A percentile compares a stretch with the other conserved stretches of the same genome.
phyloP scores from a whole-genome alignment of 2,797 vertebrate genomes.

The Falco berigora region DNA sequence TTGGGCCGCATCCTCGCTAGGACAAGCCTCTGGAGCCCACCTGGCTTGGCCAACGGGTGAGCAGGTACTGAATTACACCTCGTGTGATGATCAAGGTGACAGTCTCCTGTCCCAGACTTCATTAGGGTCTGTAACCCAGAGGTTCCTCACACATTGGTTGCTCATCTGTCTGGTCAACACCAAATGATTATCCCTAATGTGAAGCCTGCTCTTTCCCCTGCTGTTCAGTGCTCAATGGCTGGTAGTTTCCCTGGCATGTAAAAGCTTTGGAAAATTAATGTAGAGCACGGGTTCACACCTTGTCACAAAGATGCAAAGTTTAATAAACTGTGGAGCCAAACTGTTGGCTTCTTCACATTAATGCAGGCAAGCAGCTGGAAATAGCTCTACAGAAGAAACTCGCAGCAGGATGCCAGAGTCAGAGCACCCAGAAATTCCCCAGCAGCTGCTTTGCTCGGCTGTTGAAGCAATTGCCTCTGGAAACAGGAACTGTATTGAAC shows the following conservation, averaged over 20 bases:
- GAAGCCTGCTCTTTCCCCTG: background rate
- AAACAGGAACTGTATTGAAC: background rate
- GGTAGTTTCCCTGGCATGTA: conserved; percentile 12
- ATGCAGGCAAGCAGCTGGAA: conserved; percentile 1
- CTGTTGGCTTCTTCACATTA: background rate
- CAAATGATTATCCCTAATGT: background rate
- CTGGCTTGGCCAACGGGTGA: background rate
- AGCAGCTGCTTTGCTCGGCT: conserved; percentile 19
- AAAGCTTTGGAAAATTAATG: conserved; percentile 17
- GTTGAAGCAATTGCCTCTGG: background rate
- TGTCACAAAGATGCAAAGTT: conserved; percentile 15
- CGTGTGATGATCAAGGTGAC: background rate
- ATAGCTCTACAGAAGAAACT: background rate
- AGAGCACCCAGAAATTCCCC: conserved; percentile 1
- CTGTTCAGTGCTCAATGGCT: background rate
- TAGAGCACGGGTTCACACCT: conserved; percentile 13
- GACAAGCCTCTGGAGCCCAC: background rate
- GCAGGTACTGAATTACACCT: background rate
- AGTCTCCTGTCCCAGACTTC: background rate
- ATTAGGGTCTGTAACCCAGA: background rate
- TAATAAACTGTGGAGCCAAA: conserved; percentile 43
- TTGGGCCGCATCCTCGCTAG: background rate
- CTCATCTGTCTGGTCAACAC: background rate
- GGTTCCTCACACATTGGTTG: background rate
- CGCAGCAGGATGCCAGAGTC: background rate